A percentile compares a stretch with the other conserved stretches of the same genome.
Conservation (phyloP, 2,113 vertebrate species). For the Gadus chalcogrammus region DNA sequence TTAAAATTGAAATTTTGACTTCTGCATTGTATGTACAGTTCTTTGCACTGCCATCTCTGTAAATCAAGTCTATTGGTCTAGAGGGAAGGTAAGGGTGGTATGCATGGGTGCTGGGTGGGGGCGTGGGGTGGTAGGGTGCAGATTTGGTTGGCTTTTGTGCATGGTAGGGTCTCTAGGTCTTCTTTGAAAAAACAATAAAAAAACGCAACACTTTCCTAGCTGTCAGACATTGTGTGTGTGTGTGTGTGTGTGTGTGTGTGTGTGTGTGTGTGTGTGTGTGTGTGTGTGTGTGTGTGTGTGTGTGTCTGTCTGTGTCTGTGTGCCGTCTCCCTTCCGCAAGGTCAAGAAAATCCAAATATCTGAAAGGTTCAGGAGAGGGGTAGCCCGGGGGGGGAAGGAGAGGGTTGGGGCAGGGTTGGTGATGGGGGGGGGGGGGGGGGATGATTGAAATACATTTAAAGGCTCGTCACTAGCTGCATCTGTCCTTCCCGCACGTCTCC, state of each 20-base stretch:
- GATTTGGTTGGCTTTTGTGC: slow-evolving; percentile 21
- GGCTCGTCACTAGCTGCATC: slow-evolving; percentile 99
- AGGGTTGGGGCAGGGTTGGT: background rate
- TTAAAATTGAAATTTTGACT: slow-evolving; percentile 88
- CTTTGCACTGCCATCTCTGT: slow-evolving; percentile 46
- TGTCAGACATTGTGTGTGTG: background rate
- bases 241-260: slow-evolving; percentile 34
- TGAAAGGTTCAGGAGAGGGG: background rate
- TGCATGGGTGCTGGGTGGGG: slow-evolving; percentile 27
- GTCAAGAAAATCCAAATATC: too few relatives aligned
- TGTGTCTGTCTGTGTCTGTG: slow-evolving; percentile 41
- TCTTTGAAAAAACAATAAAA: slow-evolving; percentile 27
- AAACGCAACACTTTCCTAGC: slow-evolving; percentile 23
- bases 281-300: slow-evolving; percentile 32
- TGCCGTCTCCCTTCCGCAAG: slow-evolving; percentile 8
- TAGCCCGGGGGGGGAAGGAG: slow-evolving; percentile 22
- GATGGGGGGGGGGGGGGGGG: slow-evolving; percentile 11
- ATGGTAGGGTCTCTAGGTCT: slow-evolving; percentile 41
- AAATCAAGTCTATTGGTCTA: slow-evolving; percentile 56
- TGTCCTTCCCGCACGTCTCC: slow-evolving; percentile 98
- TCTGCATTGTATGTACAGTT: slow-evolving; percentile 96
- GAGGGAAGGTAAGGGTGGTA: slow-evolving; percentile 36
- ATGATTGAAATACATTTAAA: slow-evolving; percentile 85
- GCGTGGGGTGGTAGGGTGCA: slow-evolving; percentile 16
- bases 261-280: slow-evolving; percentile 34